These are phyloP conservation scores for Melanotaenia nigrans DNA, from an alignment of 2,797 vertebrate species.

Conservation along the genomic window DNA sequence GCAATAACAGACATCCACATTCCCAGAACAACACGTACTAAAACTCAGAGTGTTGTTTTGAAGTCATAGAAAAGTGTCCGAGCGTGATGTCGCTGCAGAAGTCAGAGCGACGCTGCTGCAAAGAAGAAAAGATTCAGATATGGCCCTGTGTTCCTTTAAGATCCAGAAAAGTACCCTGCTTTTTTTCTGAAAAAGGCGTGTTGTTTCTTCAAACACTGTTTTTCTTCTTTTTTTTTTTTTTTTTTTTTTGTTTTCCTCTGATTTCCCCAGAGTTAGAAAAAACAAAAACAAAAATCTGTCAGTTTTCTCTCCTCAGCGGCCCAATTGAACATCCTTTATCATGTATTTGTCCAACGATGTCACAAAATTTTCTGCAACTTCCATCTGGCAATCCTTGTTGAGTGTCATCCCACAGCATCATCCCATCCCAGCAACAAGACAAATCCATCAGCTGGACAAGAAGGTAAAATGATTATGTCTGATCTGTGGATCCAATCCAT, in stretches of 20 bases:
- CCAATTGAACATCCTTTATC: slow-evolving; percentile 37
- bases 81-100: slow-evolving; percentile 58
- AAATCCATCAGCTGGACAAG: slow-evolving; percentile 30
- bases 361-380: slow-evolving; percentile 40
- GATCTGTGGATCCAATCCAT: slow-evolving; percentile 31
- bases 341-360: slow-evolving; percentile 44
- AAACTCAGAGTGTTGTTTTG: slow-evolving; percentile 56
- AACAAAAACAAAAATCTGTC: slow-evolving; percentile 44
- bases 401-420: slow-evolving; percentile 10
- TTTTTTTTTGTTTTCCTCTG: slow-evolving; percentile 30
- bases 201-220: slow-evolving; percentile 63
- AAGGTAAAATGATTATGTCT: slow-evolving; percentile 41
- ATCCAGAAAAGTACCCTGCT: slow-evolving; percentile 85
- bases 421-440: slow-evolving; percentile 13
- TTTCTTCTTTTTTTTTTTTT: slow-evolving; percentile 48
- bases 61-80: slow-evolving; percentile 75
- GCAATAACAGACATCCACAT: slow-evolving; percentile 39
- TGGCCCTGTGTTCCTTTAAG: slow-evolving; percentile 86
- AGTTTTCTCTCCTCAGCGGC: slow-evolving; percentile 32
- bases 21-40: slow-evolving; percentile 36
- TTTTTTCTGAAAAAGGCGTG: slow-evolving; percentile 80
- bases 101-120: slow-evolving; percentile 40
- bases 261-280: slow-evolving; percentile 43
- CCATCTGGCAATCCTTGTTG: slow-evolving; percentile 34
- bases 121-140: slow-evolving; percentile 69